Percentiles rank a stretch among this genome's conserved stretches.
These are phyloP conservation scores for Limnephilus lunatus DNA, from an alignment of 2,888 invertebrate species.

Conservation along the genomic window DNA sequence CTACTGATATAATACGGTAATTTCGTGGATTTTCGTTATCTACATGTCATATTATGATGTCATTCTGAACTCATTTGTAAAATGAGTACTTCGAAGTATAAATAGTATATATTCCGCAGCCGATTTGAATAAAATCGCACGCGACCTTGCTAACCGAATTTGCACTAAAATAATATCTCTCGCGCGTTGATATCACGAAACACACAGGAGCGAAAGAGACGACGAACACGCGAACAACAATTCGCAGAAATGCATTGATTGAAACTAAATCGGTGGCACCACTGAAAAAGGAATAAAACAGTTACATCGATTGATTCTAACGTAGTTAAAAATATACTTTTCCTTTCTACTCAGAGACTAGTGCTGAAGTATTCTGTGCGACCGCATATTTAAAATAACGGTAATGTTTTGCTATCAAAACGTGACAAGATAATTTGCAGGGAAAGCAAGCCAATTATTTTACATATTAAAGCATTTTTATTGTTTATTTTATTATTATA, in stretches of 20 bases:
- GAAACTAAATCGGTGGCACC: neutral
- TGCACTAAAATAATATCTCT: neutral
- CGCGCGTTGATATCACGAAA: neutral
- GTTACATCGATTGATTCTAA: neutral
- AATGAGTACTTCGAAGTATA: neutral
- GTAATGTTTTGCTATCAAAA: conserved; percentile 24
- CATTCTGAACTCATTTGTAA: neutral
- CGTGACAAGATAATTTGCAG: conserved; percentile 41
- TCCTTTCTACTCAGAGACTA: neutral
- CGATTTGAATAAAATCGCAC: neutral
- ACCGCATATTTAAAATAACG: neutral
- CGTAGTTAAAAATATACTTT: too few relatives aligned
- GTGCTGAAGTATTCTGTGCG: neutral
- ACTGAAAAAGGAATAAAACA: neutral
- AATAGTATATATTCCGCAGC: neutral
- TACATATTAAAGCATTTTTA: neutral
- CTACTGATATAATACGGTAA: neutral
- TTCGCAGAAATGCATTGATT: neutral
- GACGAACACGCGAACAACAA: neutral
- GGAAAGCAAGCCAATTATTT: conserved; percentile 25
- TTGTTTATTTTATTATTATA: neutral
- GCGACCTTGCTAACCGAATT: conserved; percentile 24
- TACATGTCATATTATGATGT: neutral
- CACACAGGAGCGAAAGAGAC: neutral
- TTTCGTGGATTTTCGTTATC: neutral